Evolutionary conservation across 1,140 invertebrate genomes (phyloP), one percentile per base, ranked within the genome.

Genomic region (Pseudomyrmex pallidus): DNA sequence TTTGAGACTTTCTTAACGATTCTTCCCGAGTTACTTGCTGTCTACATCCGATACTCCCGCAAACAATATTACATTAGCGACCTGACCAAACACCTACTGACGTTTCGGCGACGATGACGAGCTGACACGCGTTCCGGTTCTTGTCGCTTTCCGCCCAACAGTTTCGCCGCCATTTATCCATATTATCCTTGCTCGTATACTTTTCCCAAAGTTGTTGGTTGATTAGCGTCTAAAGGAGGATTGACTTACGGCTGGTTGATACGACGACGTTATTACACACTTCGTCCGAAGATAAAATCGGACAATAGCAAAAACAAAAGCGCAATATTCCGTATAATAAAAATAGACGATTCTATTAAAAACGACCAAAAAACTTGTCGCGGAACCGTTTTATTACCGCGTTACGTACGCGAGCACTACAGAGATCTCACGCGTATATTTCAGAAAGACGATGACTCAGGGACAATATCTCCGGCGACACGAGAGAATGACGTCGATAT

Each of bases 1-100:
- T 68, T 25, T 25, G 64, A 78, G 44, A 70, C 64, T 68, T 68
- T 61, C 52, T 85, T 74, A 85, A 74, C 73, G 63, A 89, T 89
- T 89, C 80, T 62, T 44, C 10, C 20, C 52, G 22, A 85, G 61
- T 80, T 52, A 57, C 56, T 48, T 35, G 77, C 66, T 82, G 76
- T 84, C 74, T 82, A 86, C 77, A 90, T 72, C 74, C 84, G 87
- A 90, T 90, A 87, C 88, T 85, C 52, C 61, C 20, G 80, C 82
- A 91, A 92, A 91, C 91, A 90, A 86, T 88, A 92, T 92, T 92
- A 92, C 91, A 91, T 90, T 91, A 92, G 90, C 89, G 68, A 86
- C 66, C 85, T 85, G 83, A 83, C 82, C 90, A 91, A 92, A 92
- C 88, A 91, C 68, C 84, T 89, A 77, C 35, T 63, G 73, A 73